Conservation (phyloP, 1,140 invertebrate species). For the Ostrea edulis region DNA sequence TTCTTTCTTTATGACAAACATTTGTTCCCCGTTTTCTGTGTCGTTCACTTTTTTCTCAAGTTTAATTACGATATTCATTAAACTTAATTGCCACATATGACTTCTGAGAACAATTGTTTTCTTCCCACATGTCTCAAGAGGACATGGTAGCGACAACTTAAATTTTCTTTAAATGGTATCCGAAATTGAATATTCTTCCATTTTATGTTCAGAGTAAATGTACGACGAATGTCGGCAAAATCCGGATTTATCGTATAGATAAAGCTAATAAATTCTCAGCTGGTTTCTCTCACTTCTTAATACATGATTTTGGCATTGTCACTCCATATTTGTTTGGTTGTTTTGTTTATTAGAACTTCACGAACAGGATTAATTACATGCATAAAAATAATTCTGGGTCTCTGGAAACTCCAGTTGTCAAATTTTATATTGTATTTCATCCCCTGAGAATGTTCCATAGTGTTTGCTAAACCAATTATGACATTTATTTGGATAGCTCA, state of each 20-base stretch:
- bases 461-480: slow-evolving; percentile 33
- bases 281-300: slow-evolving; percentile 3
- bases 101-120: not conserved
- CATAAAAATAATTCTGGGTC: slow-evolving; percentile 1
- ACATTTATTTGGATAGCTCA: slow-evolving; percentile 26
- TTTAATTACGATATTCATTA: not conserved
- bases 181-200: not conserved
- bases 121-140: not conserved
- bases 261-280: not conserved
- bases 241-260: not conserved
- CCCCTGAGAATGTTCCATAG: not conserved
- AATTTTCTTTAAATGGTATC: not conserved
- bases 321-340: not conserved
- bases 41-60: not conserved
- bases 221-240: not conserved
- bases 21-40: not conserved
- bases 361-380: slow-evolving; percentile 16
- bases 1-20: not conserved
- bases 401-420: not conserved
- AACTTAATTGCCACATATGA: not conserved
- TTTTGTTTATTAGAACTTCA: slow-evolving; percentile 2
- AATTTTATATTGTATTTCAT: slow-evolving; percentile 22
- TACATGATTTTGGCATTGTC: not conserved
- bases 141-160: not conserved
- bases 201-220: too few species aligned